Conservation (phyloP, 2,113 vertebrate species). For the Myotis yumanensis region DNA sequence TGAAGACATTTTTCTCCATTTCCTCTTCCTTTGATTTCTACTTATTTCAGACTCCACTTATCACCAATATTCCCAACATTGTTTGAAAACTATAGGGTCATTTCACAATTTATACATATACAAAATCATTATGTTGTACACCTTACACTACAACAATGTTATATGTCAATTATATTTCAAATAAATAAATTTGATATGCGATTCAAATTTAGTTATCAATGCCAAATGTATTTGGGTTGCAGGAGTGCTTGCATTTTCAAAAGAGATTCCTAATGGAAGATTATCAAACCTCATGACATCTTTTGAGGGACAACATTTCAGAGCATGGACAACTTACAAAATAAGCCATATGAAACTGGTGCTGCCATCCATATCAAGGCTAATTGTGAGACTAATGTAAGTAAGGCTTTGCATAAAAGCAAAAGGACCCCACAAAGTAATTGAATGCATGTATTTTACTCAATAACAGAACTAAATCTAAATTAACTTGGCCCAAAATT, state of each 20-base stretch:
- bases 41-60: not conserved
- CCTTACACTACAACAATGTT: not conserved
- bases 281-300: not conserved
- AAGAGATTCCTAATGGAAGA: not conserved
- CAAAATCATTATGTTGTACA: not conserved
- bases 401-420: not conserved
- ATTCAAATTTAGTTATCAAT: constrained; percentile 6
- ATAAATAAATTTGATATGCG: not conserved
- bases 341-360: not conserved
- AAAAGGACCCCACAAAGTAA: not conserved
- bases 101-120: not conserved
- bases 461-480: not conserved
- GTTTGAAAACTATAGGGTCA: not conserved
- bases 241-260: not conserved
- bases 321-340: not conserved
- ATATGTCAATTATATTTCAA: not conserved
- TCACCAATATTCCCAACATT: not conserved
- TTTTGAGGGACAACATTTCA: not conserved
- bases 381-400: not conserved
- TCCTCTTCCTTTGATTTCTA: not conserved
- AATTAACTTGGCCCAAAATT: not conserved
- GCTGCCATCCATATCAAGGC: not conserved
- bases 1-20: not conserved
- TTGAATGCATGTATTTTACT: not conserved
- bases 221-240: not conserved